A percentile compares a stretch with the other conserved stretches of the same genome.
phyloP scores from a whole-genome alignment of 2,113 vertebrate genomes.

The Elgaria multicarinata region DNA sequence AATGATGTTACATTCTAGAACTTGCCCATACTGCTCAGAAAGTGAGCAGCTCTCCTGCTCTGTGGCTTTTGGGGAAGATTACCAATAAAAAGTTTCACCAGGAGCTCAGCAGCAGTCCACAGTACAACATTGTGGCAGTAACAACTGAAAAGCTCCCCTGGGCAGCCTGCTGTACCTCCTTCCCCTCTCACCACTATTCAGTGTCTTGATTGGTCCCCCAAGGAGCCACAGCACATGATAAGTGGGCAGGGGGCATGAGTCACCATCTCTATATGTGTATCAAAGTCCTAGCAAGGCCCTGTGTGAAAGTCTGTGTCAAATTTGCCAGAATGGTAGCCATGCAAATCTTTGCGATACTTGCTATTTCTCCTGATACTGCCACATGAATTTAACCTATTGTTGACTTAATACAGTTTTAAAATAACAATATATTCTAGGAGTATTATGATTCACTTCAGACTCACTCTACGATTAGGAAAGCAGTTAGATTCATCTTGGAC shows the following conservation, averaged over 20 bases:
- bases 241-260: no score
- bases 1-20: conserved; percentile 95
- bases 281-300: no score
- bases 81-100: conserved; percentile 97
- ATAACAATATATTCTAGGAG: not conserved
- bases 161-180: no score
- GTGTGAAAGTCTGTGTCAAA: not conserved
- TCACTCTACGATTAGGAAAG: no score
- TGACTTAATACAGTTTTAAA: not conserved
- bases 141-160: no score
- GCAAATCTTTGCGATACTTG: not conserved
- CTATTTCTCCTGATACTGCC: not conserved
- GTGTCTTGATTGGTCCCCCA: no score
- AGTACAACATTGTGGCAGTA: no score
- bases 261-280: no score
- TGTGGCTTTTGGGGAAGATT: conserved; percentile 92
- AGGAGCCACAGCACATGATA: no score
- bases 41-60: conserved; percentile 90
- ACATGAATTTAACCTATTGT: not conserved
- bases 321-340: not conserved
- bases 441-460: no score
- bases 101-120: conserved; percentile 47
- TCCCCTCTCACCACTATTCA: no score
- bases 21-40: conserved; percentile 95
- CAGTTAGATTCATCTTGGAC: no score